Evolutionary conservation across 2,888 invertebrate genomes (phyloP).

Genomic region (Drosophila nr. fundita): DNA sequence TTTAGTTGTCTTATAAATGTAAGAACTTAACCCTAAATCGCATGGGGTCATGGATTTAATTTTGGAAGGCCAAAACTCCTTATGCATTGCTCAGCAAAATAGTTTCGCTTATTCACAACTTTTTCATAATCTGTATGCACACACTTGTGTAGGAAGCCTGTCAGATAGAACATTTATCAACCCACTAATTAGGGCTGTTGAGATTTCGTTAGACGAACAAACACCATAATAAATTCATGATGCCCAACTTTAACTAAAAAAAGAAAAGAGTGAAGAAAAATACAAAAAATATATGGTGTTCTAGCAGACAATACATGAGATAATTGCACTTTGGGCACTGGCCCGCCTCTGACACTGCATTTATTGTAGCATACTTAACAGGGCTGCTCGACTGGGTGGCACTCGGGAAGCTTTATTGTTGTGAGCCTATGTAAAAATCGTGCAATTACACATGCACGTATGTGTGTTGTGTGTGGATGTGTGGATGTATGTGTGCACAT

Average conservation of each 20-base stretch:
- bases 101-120: not conserved
- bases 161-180: slow-evolving; percentile 1
- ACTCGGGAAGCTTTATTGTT: slow-evolving; percentile 73
- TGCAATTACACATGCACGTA: slow-evolving; percentile 63
- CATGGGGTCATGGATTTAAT: too few species aligned
- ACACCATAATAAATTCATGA: slow-evolving; percentile 8
- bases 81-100: not conserved
- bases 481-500: slow-evolving; percentile 14
- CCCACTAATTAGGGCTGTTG: slow-evolving; percentile 16
- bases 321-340: slow-evolving; percentile 81
- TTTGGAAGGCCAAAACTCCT: not conserved
- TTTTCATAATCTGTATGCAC: not conserved
- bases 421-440: slow-evolving; percentile 79
- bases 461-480: slow-evolving; percentile 10
- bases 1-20: not conserved
- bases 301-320: slow-evolving; percentile 79
- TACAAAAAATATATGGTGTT: slow-evolving; percentile 45
- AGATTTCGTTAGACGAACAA: slow-evolving; percentile 22
- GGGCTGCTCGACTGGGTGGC: slow-evolving; percentile 48
- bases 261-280: slow-evolving; percentile 32
- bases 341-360: slow-evolving; percentile 78
- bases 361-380: slow-evolving; percentile 81
- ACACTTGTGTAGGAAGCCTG: not conserved
- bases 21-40: not conserved
- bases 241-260: slow-evolving; percentile 29